These are phyloP conservation scores for Furcifer pardalis DNA, from an alignment of 2,797 vertebrate genomes.

Conservation along the genomic window DNA sequence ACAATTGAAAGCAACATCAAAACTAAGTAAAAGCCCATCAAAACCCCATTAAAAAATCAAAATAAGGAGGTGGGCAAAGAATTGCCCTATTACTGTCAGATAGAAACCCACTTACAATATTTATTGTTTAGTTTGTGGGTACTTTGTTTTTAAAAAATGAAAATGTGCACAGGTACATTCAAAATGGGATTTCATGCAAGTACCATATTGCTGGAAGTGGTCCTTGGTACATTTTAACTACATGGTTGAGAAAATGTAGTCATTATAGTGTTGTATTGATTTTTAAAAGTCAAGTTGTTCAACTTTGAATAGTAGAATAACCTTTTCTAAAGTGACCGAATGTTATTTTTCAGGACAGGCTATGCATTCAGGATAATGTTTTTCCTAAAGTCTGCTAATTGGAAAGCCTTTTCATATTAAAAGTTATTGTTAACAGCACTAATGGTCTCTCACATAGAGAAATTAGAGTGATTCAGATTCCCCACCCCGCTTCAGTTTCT, in stretches of 20 bases:
- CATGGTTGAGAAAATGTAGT: not conserved
- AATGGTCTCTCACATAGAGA: constrained; percentile 44
- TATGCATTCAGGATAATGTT: constrained; percentile 44
- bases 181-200: not conserved
- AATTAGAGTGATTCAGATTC: constrained; percentile 25
- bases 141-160: not conserved
- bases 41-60: too few relatives aligned
- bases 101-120: not conserved
- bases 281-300: constrained; percentile 18
- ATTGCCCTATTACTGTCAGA: not conserved
- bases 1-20: too few relatives aligned
- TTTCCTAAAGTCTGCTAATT: constrained; percentile 52
- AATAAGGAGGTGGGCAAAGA: not conserved
- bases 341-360: constrained; percentile 38
- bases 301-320: constrained; percentile 40
- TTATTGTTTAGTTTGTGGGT: not conserved
- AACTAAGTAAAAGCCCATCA: too few relatives aligned
- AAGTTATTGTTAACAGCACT: constrained; percentile 47
- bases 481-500: not conserved
- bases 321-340: constrained; percentile 37
- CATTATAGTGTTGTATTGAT: constrained; percentile 10
- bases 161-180: not conserved
- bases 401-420: constrained; percentile 49
- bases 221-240: not conserved
- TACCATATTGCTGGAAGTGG: not conserved